phyloP scores from a whole-genome alignment of 2,113 vertebrate species.

The Edolisoma coerulescens region DNA sequence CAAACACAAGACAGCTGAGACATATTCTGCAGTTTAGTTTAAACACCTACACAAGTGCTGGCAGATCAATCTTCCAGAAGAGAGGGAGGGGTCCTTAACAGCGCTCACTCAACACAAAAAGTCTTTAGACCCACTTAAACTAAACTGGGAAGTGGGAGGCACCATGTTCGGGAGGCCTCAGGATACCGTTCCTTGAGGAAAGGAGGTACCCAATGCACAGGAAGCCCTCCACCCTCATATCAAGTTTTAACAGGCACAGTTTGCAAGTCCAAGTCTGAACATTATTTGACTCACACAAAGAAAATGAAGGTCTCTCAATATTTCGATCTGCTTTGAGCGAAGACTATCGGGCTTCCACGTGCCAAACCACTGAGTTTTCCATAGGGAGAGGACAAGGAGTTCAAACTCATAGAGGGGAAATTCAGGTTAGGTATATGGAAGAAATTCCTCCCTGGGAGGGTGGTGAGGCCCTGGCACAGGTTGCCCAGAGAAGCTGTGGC shows the following conservation, averaged over 20 bases:
- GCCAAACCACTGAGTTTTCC: background rate
- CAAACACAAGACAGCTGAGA: background rate
- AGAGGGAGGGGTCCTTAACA: background rate
- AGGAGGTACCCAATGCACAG: background rate
- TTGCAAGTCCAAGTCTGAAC: background rate
- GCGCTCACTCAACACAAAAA: background rate
- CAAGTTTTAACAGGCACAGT: background rate
- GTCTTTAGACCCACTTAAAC: background rate
- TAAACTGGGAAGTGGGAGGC: background rate
- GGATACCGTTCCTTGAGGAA: background rate
- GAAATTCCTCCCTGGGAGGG: background rate
- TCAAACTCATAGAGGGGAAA: background rate
- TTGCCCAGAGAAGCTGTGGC: background rate
- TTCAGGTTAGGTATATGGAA: background rate
- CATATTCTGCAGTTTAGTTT: background rate
- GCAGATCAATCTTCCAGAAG: background rate
- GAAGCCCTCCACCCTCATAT: background rate
- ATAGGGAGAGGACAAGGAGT: background rate
- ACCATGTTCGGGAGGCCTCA: fast-evolving
- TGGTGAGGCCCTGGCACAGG: background rate
- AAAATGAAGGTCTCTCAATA: background rate
- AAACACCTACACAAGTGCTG: background rate
- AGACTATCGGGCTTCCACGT: background rate
- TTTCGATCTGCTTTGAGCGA: background rate
- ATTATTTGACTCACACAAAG: background rate